phyloP scores from a whole-genome alignment of 2,113 vertebrate species.

The Patagioenas fasciata region DNA sequence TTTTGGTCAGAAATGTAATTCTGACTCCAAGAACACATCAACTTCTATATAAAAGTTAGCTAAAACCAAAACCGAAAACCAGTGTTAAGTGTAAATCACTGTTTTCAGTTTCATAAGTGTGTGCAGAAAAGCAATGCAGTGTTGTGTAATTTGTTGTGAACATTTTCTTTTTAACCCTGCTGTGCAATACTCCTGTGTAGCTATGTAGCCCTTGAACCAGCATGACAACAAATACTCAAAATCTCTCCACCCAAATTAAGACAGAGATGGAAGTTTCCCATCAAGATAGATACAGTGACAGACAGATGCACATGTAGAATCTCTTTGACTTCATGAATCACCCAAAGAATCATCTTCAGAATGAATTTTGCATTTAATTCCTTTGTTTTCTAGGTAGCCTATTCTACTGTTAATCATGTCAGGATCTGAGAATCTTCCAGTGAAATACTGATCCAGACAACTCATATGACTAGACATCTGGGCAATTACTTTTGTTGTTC shows the following conservation, averaged over 20 bases:
- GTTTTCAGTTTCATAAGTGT: not conserved
- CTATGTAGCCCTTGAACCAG: not conserved
- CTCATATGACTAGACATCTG: not conserved
- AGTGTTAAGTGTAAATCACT: not conserved
- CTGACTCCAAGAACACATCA: not conserved
- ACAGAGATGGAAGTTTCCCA: not conserved
- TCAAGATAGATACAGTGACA: not conserved
- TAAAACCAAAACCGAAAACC: not conserved
- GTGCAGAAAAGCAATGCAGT: not conserved
- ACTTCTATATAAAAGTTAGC: not conserved
- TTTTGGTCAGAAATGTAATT: not conserved
- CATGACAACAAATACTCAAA: not conserved
- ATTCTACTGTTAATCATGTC: not conserved
- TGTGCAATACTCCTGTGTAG: not conserved
- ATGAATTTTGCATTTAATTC: not conserved
- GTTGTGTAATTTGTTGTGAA: not conserved
- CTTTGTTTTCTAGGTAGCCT: not conserved
- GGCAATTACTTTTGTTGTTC: not conserved
- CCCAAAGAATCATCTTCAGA: not conserved
- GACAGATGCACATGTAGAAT: not conserved
- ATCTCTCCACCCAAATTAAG: not conserved
- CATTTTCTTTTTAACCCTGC: not conserved
- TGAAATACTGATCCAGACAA: not conserved
- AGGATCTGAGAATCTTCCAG: not conserved
- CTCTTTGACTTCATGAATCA: not conserved